Evolutionary conservation across 2,113 vertebrate species (phyloP), one percentile per base, ranked within the genome.

Genomic region (Plectropomus leopardus): DNA sequence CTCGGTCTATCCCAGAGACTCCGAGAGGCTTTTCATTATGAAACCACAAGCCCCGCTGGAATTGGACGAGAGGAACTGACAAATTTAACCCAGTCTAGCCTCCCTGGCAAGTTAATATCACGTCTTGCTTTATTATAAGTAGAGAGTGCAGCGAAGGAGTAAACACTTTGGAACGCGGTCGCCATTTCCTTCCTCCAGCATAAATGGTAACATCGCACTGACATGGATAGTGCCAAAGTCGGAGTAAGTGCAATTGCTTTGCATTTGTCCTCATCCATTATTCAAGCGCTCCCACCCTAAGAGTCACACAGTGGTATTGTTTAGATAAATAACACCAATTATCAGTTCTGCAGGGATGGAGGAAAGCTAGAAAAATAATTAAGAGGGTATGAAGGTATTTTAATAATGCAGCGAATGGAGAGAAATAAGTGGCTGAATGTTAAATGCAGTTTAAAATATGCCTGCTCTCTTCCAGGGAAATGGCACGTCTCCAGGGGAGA

Each of bases 291-390:
- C 78, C 76, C 57, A 66, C 80, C 91, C 78, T 65, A 42, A 86
- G 81, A 92, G 86, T 89, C 86, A 78, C 89, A 82, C 51, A 40
- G 88, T 82, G 72, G 82, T 87, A 86, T 91, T 93, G 88, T 93
- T 94, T 94, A 91, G 92, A 95, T 92, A 95, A 95, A 94, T 93
- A 94, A 93, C 80, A 75, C 71, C 87, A 94, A 93, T 94, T 93
- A 93, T 91, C 83, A 84, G 88, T 88, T 84, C 86, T 91, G 85
- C 86, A 58, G 88, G 88, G 83, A 92, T 71, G 58, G 30, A 70
- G 64, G 64, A 58, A 61, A 77, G 91, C 81, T 82, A 42, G 83
- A 78, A 66, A 91, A 92, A 92, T 92, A 92, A 93, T 93, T 91
- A 92, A 84, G 75, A 74, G 72, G 76, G 67, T 84, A 82, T 87